Base-by-base conservation (phyloP, 2,888 invertebrate genomes). In the Lasioglossum calceatum region DNA sequence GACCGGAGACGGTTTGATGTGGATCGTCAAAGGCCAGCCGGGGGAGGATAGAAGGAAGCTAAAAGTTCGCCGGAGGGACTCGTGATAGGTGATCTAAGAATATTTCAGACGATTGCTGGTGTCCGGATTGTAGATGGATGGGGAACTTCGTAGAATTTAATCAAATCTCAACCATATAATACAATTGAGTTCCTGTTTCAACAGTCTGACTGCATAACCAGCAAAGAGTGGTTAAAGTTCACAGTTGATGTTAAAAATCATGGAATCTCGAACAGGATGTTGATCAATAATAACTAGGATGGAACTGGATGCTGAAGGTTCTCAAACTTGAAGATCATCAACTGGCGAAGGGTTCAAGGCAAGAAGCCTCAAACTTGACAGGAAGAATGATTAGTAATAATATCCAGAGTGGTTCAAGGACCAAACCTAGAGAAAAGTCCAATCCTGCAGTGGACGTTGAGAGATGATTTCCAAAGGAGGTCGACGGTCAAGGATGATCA, bases 401-500 rank as follows among this genome's bases (percentile, higher is more conserved):
- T 54, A 54, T 23, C 23, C 23, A 23, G 0, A 23, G 23, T 54
- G 54, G 3, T 10, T n/a, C 54, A 54, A 27, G 27, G 61, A 16
- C 27, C 27, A 27, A 27, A 61, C 10, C 5, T 2, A 16, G 12
- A n/a, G 5, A 16, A 61, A 14, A 27, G 27, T 61, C 14, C 12
- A 61, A 61, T 27, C 5, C 27, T 27, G 14, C 0, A 27, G 27
- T 27, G 61, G 27, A 61, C 5, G 27, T 61, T 7, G 61, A 4
- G 16, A 2, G 27, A 27, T 27, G 61, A 61, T 70, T 36, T 36
- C 70, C 23, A 42, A 70, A 12, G 23, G 70, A n/a, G 39, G 36
- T 70, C 42, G 39, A 70, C 23, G n/a, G 39, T 70, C 70, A 70
- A 70, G 39, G 70, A 70, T 70, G 70, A 70, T 36, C 67, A 70